Base-by-base conservation (phyloP, 2,888 invertebrate species). In the Clunio marinus region DNA sequence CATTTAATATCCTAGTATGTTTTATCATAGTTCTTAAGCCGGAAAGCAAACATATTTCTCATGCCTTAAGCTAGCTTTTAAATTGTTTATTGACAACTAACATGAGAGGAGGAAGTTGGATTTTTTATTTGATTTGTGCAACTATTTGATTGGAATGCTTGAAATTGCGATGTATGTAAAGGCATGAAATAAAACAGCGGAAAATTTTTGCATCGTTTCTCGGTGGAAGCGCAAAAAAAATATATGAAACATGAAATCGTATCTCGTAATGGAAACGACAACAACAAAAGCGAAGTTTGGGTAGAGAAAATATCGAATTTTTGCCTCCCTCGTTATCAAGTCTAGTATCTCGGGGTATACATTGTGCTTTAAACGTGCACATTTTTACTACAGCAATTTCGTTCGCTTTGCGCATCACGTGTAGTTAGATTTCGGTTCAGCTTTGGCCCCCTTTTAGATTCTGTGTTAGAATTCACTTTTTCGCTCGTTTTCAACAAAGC, bases 391-490 rank as follows among this genome's bases (percentile, higher is more conserved):
- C 2, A 10, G 35, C 28, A 55, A 32, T 27, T 59, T 46, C 25
- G n/a, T 20, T 46, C 63, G 22, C 24, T 66, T 66, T 55, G 66
- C 66, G 66, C 66, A 66, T 66, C 66, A 66, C 66, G 66, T 66
- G 66, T 66, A 45, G 25, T 59, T 59, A 7, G 57, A 57, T 4
- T 8, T 27, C 27, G 25, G 10, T 66, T 66, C 25, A 51, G 51
- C 51, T 66, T 10, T 62, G 37, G n/a, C n/a, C 17, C 51, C 4
- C 22, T 51, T 22, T 20, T 35, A n/a, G 57, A 25, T 17, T 63
- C 46, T 22, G 63, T 45, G 37, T 46, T 35, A 35, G n/a, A 27
- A 57, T 57, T 24, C 25, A 57, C 25, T 57, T 27, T 41, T 41
- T 41, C 41, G n/a, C 20, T 51, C 41, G 41, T 51, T 8, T 22